Base-by-base conservation (phyloP, 2,888 invertebrate species). In the Apamea anceps region DNA sequence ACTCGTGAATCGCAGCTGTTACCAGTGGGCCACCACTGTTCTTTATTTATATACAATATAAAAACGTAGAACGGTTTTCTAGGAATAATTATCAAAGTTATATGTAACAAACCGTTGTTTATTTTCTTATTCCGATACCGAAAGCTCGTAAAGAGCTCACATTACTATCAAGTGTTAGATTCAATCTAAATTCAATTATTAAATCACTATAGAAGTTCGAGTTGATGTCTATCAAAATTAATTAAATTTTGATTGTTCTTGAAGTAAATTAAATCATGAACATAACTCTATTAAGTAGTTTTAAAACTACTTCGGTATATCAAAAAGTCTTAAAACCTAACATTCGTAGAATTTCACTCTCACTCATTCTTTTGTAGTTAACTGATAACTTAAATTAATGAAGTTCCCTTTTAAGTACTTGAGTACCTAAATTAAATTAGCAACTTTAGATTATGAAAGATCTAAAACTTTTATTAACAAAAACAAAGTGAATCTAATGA, bases 381-480 rank as follows among this genome's bases (percentile, higher is more conserved):
- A 71, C 28, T 15, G 51, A 72, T 70, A 80, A 77, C 84, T 79
- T 77, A 76, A 84, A 74, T 75, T 65, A 81, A 76, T 75, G 75
- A 79, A 77, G 32, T 73, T 54, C 37, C 79, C 75, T 48, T 60
- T 74, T 70, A 75, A 86, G 63, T 79, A 71, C 63, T 78, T 76
- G 10, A 63, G 51, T 66, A 73, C 54, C 57, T 54, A 54, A 75
- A 73, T 78, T 76, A 79, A 79, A 74, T 86, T 68, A 37, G 8
- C 6, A 67, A 72, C 71, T 77, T 73, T 13, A 70, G 65, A 48
- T 75, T 76, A 65, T 70, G 32, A 32, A 75, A 72, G 68, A 68
- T 72, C 63, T 70, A n/a, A 74, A 86, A 88, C 42, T 86, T 86
- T 77, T 75, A 63, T 28, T 75, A 73, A 66, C 57, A 85, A 66